Conservation (phyloP, 2,888 invertebrate species). For the Lasius platythorax region DNA sequence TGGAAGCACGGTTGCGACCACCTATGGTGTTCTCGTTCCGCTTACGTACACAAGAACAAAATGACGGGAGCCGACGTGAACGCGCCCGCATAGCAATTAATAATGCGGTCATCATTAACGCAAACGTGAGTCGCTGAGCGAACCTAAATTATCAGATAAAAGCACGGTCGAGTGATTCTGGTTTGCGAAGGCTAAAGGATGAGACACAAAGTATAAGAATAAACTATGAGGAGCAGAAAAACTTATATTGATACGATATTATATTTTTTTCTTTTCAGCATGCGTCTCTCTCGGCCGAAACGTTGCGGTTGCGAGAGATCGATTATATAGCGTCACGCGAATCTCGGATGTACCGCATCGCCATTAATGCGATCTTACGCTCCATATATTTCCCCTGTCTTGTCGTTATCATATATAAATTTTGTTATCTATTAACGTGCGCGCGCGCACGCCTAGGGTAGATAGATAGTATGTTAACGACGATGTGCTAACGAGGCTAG, state of each 20-base stretch:
- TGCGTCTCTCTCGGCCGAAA: slow-evolving; percentile 7
- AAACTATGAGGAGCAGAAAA: neutral
- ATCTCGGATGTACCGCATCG: slow-evolving; percentile 31
- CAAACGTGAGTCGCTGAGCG: slow-evolving; percentile 20
- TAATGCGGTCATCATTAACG: slow-evolving; percentile 62
- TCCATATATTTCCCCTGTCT: slow-evolving; percentile 50
- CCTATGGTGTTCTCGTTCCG: slow-evolving; percentile 18
- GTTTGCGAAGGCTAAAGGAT: neutral
- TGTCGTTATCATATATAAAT: slow-evolving; percentile 59
- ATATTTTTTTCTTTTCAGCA: neutral
- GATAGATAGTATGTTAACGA: slow-evolving; percentile 23
- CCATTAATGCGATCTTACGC: slow-evolving; percentile 54
- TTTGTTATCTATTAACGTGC: slow-evolving; percentile 55
- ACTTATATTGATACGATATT: neutral
- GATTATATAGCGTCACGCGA: slow-evolving; percentile 36
- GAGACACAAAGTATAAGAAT: neutral
- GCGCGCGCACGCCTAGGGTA: neutral
- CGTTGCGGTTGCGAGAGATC: neutral
- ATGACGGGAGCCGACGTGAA: slow-evolving; percentile 41
- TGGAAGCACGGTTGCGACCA: slow-evolving; percentile 30
- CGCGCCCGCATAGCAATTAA: slow-evolving; percentile 62
- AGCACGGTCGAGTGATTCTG: slow-evolving; percentile 43
- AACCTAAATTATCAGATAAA: slow-evolving; percentile 63
- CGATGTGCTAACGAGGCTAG: slow-evolving; percentile 64
- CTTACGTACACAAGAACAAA: slow-evolving; percentile 61